These are phyloP conservation scores for Corythornis madagascariensis DNA, from an alignment of 2,113 vertebrate species.

Conservation along the genomic window DNA sequence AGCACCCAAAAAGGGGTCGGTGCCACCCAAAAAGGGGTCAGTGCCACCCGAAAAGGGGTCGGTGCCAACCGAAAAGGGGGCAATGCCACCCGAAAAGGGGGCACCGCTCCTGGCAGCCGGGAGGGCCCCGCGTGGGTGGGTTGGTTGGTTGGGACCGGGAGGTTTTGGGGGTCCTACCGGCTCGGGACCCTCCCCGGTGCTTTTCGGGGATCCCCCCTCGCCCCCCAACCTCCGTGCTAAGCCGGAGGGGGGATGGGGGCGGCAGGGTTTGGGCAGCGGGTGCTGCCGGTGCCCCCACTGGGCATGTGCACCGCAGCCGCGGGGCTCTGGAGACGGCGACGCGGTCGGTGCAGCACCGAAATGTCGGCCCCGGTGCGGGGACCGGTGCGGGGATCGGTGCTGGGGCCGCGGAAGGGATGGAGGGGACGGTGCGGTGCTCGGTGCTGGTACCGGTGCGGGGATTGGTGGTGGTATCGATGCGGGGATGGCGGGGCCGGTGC, in stretches of 20 bases:
- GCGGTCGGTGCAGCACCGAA: background rate
- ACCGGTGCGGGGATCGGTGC: background rate
- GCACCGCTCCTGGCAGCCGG: fast-evolving
- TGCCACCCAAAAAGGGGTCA: background rate
- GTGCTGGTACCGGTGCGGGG: background rate
- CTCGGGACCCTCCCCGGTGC: background rate
- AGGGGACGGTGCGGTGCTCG: too few species aligned
- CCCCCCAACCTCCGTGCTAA: too few species aligned
- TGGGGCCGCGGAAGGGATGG: too few species aligned
- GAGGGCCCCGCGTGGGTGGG: background rate
- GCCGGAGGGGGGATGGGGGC: too few species aligned
- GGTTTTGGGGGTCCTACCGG: background rate
- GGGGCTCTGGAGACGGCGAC: background rate
- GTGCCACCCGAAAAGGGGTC: too few species aligned
- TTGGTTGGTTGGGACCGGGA: too few species aligned
- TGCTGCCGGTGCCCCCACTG: background rate
- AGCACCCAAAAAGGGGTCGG: background rate
- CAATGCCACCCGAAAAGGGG: too few species aligned
- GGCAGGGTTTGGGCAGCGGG: background rate
- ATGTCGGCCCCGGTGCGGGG: background rate
- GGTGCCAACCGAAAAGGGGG: background rate
- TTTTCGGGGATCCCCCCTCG: background rate
- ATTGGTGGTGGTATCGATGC: too few species aligned
- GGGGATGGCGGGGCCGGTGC: too few species aligned
- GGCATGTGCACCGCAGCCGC: background rate